Conservation (phyloP, 2,797 vertebrate species). For the Macropodus opercularis region DNA sequence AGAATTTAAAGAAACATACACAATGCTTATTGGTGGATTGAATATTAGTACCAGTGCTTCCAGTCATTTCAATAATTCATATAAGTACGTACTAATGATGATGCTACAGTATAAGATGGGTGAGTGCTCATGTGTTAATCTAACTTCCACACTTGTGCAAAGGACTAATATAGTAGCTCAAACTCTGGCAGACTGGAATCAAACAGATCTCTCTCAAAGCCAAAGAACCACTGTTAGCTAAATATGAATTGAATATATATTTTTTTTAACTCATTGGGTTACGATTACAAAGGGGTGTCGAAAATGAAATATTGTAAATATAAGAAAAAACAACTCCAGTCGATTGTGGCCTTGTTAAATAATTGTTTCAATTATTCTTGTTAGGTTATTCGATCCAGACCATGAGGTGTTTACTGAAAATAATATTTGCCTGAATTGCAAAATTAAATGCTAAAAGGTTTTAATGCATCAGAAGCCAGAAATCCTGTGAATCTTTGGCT, state of each 20-base stretch:
- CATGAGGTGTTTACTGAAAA: too few species aligned
- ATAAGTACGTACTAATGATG: slow-evolving; percentile 32
- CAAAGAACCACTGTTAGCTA: neutral
- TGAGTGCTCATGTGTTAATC: slow-evolving; percentile 10
- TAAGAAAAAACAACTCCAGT: too few species aligned
- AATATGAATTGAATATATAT: too few species aligned
- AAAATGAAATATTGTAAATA: too few species aligned
- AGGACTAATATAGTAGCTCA: neutral
- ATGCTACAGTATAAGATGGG: slow-evolving; percentile 14
- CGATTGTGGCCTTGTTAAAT: too few species aligned
- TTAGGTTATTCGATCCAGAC: too few species aligned
- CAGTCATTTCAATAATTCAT: neutral
- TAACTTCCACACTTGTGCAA: neutral
- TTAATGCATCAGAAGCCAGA: neutral
- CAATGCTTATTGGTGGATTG: slow-evolving; percentile 6
- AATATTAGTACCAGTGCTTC: neutral
- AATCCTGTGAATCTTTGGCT: slow-evolving; percentile 7
- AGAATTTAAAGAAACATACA: slow-evolving; percentile 1
- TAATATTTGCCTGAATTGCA: too few species aligned
- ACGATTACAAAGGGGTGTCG: too few species aligned
- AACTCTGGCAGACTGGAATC: slow-evolving; percentile 11
- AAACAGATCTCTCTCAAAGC: slow-evolving; percentile 3
- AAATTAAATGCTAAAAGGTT: too few species aligned
- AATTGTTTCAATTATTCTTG: too few species aligned
- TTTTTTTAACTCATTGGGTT: neutral